These are phyloP conservation scores for Cynopterus brachyotis DNA, from an alignment of 2,113 vertebrate genomes.

Conservation along the genomic window DNA sequence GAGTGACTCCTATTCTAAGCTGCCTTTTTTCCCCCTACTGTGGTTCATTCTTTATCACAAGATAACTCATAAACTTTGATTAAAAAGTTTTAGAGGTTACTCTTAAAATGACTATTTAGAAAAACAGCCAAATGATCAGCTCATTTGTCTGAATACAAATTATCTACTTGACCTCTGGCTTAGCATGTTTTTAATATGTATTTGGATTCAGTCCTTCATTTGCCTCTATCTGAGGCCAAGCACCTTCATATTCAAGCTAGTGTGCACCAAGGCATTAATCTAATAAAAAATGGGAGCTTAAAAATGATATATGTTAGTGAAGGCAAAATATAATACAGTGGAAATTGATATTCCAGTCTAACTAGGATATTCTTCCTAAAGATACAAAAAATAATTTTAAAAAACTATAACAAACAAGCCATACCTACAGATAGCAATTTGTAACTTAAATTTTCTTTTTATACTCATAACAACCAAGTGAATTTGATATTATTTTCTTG, in stretches of 20 bases:
- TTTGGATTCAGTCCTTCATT: slow-evolving; percentile 16
- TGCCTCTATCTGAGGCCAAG: background rate
- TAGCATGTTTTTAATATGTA: background rate
- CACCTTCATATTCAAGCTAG: background rate
- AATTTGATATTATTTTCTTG: background rate
- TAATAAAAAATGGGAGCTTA: background rate
- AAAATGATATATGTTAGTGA: slow-evolving; percentile 15
- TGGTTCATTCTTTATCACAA: slow-evolving; percentile 19
- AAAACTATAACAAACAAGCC: background rate
- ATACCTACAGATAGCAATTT: background rate
- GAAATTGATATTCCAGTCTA: background rate
- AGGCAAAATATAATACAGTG: background rate
- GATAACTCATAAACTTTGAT: slow-evolving; percentile 22
- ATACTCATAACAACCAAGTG: background rate
- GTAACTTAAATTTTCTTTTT: background rate
- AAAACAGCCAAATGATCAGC: background rate
- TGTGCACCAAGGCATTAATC: background rate
- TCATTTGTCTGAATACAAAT: slow-evolving; percentile 5
- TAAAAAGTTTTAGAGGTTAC: slow-evolving; percentile 34
- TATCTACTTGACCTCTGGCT: background rate
- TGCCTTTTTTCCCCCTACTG: background rate
- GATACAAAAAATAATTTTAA: background rate
- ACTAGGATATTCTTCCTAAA: background rate
- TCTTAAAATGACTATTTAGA: slow-evolving; percentile 45
- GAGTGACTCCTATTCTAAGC: slow-evolving; percentile 38